These are phyloP conservation scores for Microcebus lehilahytsara DNA, from an alignment of 2,113 vertebrate species.

Conservation along the genomic window DNA sequence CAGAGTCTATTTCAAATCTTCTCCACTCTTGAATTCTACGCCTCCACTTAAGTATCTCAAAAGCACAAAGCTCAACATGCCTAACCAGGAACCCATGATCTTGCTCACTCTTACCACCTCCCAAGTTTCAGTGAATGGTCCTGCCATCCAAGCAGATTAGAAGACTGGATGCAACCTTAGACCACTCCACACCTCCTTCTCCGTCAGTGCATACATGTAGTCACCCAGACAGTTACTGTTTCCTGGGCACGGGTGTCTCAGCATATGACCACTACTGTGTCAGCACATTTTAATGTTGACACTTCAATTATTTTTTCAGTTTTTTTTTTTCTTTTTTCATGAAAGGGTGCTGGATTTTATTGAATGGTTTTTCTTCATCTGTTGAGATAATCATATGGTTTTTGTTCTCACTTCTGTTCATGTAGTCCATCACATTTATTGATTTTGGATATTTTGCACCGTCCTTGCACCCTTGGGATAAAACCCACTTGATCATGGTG, in stretches of 20 bases:
- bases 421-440: too few relatives aligned
- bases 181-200: not conserved
- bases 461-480: too few relatives aligned
- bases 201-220: too few relatives aligned
- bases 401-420: too few relatives aligned
- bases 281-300: not conserved
- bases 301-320: too few relatives aligned
- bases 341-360: too few relatives aligned
- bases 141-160: not conserved
- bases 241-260: not conserved
- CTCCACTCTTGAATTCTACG: not conserved
- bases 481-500: too few relatives aligned
- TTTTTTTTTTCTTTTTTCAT: too few relatives aligned
- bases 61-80: not conserved
- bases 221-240: too few relatives aligned
- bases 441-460: too few relatives aligned
- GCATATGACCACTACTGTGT: rapidly evolving
- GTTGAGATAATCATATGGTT: too few relatives aligned
- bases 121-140: not conserved
- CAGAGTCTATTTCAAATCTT: not conserved
- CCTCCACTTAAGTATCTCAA: not conserved
- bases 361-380: too few relatives aligned
- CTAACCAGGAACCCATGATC: not conserved
- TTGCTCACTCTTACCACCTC: not conserved
- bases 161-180: not conserved